Percentiles rank a stretch among this genome's conserved stretches.
Evolutionary conservation across 30 jellyfish, hydroid and myxozoan species (phyloP).

Genomic region (Aurelia aurita complex sp. Pacific): DNA sequence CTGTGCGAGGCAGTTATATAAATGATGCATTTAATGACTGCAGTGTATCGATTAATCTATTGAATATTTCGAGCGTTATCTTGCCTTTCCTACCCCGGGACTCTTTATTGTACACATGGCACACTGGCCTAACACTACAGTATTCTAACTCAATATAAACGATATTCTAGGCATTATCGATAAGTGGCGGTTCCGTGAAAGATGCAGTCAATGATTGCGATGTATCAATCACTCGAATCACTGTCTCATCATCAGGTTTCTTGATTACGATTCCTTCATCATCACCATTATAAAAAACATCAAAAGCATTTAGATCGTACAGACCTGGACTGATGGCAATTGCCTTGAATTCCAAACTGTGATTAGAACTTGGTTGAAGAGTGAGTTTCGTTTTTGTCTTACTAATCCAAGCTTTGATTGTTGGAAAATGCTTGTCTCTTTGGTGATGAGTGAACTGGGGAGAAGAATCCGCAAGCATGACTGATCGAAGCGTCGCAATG

Average conservation of each 20-base stretch:
- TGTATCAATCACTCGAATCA: conserved; percentile 30
- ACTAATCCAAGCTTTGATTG: conserved; percentile 41
- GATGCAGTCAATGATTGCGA: neutral
- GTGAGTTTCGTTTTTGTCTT: conserved; percentile 29
- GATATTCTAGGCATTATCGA: too few species aligned
- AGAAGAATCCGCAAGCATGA: neutral
- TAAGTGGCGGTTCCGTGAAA: neutral
- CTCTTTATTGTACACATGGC: neutral
- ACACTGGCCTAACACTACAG: neutral
- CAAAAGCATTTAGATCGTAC: conserved; percentile 41
- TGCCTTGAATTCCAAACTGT: conserved; percentile 30
- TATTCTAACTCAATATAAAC: neutral
- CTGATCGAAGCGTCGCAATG: conserved; percentile 29
- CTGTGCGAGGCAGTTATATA: too few species aligned
- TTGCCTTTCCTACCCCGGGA: too few species aligned
- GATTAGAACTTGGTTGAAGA: conserved; percentile 32
- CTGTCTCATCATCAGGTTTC: conserved; percentile 29
- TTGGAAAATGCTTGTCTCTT: neutral
- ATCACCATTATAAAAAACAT: neutral
- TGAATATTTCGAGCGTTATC: too few species aligned
- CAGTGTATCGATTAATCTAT: too few species aligned
- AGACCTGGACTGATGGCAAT: conserved; percentile 44
- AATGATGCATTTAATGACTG: too few species aligned
- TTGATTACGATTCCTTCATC: conserved; percentile 11
- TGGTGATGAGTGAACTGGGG: neutral